Evolutionary conservation across 2,113 vertebrate species (phyloP).

Genomic region (Peromyscus californicus): DNA sequence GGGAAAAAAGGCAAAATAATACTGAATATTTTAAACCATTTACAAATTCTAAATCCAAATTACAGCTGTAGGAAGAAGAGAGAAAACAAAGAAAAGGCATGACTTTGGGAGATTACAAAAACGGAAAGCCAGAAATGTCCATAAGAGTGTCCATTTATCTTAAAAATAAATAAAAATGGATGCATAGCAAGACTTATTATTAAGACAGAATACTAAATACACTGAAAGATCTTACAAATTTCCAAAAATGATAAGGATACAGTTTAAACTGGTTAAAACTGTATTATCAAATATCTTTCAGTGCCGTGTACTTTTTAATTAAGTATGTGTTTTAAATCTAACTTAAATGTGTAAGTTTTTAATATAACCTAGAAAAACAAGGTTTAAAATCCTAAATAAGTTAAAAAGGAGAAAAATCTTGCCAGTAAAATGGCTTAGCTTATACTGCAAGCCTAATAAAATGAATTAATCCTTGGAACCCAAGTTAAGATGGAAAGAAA

Average conservation of each 20-base stretch:
- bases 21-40: background rate
- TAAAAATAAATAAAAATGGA: constrained; percentile 3
- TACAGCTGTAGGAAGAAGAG: background rate
- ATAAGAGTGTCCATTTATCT: background rate
- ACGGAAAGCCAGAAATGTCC: background rate
- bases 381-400: background rate
- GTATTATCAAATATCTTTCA: background rate
- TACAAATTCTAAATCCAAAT: constrained; percentile 5
- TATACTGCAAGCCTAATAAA: background rate
- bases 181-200: background rate
- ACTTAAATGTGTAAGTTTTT: background rate
- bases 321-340: background rate
- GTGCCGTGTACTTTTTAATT: background rate
- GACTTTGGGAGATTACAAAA: background rate
- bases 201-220: background rate
- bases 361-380: background rate
- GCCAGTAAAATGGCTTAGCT: background rate
- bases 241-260: background rate
- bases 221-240: background rate
- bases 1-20: background rate
- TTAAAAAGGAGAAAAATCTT: background rate
- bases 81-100: background rate
- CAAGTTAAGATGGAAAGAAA: background rate
- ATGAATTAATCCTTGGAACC: background rate
- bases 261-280: background rate